These are phyloP conservation scores for Semnornis frantzii DNA, from an alignment of 2,113 vertebrate genomes.

Conservation along the genomic window DNA sequence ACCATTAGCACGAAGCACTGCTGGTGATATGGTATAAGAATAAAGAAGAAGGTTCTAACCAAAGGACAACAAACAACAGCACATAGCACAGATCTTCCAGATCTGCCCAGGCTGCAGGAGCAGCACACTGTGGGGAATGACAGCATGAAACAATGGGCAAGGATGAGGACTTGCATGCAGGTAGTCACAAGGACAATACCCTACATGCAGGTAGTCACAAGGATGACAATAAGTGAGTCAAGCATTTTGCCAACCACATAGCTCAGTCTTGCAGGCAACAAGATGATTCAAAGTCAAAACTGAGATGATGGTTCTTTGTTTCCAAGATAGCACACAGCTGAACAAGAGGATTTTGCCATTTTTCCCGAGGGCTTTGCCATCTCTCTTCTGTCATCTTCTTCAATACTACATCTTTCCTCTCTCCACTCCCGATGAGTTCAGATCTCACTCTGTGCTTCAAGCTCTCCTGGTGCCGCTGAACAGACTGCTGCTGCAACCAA, in stretches of 20 bases:
- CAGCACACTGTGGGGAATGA: fast-evolving
- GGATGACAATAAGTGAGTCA: background rate
- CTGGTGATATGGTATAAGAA: background rate
- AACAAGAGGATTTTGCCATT: background rate
- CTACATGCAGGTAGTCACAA: background rate
- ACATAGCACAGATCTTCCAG: background rate
- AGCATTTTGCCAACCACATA: background rate
- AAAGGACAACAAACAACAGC: background rate
- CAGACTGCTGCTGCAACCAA: background rate
- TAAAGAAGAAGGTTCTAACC: background rate
- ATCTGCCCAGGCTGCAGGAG: background rate
- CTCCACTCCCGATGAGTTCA: background rate
- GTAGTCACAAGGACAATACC: background rate
- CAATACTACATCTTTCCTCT: background rate
- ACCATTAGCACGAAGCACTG: background rate
- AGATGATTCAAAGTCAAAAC: background rate
- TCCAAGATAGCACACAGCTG: background rate
- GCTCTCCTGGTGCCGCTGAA: background rate
- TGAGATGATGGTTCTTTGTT: background rate
- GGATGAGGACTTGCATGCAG: background rate
- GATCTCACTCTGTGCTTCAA: background rate
- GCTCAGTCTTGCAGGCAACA: background rate
- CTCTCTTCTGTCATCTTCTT: background rate
- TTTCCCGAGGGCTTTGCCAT: background rate
- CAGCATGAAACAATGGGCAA: background rate